Evolutionary conservation across 1,140 invertebrate genomes (phyloP), one percentile per base, ranked within the genome.

Genomic region (Solen grandis): DNA sequence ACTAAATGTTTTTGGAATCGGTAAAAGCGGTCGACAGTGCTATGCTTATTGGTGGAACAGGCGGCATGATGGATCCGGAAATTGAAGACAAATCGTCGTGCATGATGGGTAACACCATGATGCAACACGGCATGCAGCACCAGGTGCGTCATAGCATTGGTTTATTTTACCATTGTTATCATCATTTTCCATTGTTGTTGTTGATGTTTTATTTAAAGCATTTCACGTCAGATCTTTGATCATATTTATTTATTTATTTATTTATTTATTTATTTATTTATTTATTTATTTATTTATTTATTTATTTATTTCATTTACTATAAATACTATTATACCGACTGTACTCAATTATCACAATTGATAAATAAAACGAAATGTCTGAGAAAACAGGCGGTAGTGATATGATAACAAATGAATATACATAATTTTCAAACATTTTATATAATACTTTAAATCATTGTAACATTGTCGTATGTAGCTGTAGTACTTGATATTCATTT

Each of bases 111-210:
- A 60, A n/a, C 4, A 14, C 14, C n/a, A 46, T 78, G 65, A 78
- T 78, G 65, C 75, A 68, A n/a, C 63, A 68, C 25, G 54, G 52
- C 4, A 69, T 78, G 19, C 65, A 66, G 22, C 75, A 78, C 31
- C 75, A 69, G 74, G 74, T 77, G 36, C 5, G 60, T 46, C 10
- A 5, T 25, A 8, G 3, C 22, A 27, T 36, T 66, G 41, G 8
- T 46, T 46, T 8, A 10, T 46, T 46, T 46, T 46, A 46, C 19
- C 41, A 46, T 46, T 46, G 19, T 46, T 46, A 8, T 46, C 41
- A 10, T 10, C 41, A 46, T 46, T 46, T 46, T n/a, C n/a, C n/a
- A n/a, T n/a, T n/a, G n/a, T n/a, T n/a, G n/a, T n/a, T n/a, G n/a
- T n/a, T n/a, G n/a, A n/a, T n/a, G n/a, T n/a, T n/a, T n/a, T n/a